Base-by-base conservation (phyloP, 2,797 vertebrate species). In the Lerista edwardsae region DNA sequence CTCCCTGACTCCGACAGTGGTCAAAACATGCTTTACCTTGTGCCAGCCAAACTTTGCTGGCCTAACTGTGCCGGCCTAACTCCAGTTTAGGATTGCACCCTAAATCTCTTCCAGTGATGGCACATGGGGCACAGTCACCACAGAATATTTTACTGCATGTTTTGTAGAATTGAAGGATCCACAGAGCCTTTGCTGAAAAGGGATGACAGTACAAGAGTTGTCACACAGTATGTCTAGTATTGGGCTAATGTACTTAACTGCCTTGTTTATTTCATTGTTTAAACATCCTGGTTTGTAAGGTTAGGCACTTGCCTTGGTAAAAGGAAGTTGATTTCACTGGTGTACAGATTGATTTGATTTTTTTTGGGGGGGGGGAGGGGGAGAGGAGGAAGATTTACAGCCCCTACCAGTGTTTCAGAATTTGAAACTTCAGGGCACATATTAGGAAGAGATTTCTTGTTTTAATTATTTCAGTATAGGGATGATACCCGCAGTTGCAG, bases 211-310 rank as follows among this genome's bases (percentile, higher is more conserved):
- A 62, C 14, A 69, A 79, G 19, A 41, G 29, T 23, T 62, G 27
- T 29, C 15, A 17, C n/a, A 36, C 21, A 69, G 5, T 59, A 44
- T 0, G n/a, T n/a, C n/a, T n/a, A 61, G 4, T 29, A 36, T 47
- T 5, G 57, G 25, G 86, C 69, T 83, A 39, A 39, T 89, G 82
- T 85, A 76, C 86, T 81, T 82, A 44, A 57, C 75, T 83, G 74
- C 27, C 25, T 73, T 85, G 84, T 41, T 71, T 31, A 36, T 14
- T 15, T 27, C 27, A 27, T 71, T 59, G 34, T 21, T 69, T 44
- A 41, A 75, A 76, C 19, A 31, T 51, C 21, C 15, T 67, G 29
- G 65, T 21, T 47, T 47, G 57, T 51, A 76, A 68, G 57, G 14
- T 59, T 12, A 61, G 41, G 39, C 41, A 31, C 25, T 61, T 57